phyloP scores from a whole-genome alignment of 2,888 invertebrate genomes.

The Cataglyphis livida region DNA sequence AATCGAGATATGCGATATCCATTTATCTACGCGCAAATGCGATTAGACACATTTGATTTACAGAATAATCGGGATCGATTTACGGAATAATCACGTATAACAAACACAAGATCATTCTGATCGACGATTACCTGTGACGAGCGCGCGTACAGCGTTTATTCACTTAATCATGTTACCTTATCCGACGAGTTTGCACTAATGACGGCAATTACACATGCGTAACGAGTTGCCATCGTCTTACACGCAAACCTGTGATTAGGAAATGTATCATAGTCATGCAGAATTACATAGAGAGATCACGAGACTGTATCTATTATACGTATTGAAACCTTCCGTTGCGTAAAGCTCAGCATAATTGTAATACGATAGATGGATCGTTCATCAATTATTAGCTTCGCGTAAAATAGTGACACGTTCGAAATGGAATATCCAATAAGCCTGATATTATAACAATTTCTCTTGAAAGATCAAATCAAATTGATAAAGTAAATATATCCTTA shows the following conservation, averaged over 20 bases:
- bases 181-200: slow-evolving; percentile 7
- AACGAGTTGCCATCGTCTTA: slow-evolving; percentile 17
- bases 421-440: neutral
- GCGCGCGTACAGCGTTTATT: neutral
- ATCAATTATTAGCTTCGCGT: slow-evolving; percentile 6
- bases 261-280: neutral
- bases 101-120: neutral
- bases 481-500: slow-evolving; percentile 35
- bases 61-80: neutral
- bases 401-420: slow-evolving; percentile 4
- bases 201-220: slow-evolving; percentile 26
- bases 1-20: slow-evolving; percentile 32
- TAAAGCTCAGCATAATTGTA: slow-evolving; percentile 7
- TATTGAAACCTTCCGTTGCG: slow-evolving; percentile 18
- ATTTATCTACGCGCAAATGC: slow-evolving; percentile 40
- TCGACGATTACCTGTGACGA: slow-evolving; percentile 10
- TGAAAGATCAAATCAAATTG: slow-evolving; percentile 24
- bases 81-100: neutral
- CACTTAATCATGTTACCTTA: slow-evolving; percentile 21
- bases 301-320: slow-evolving; percentile 14
- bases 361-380: slow-evolving; percentile 1
- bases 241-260: slow-evolving; percentile 17
- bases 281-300: slow-evolving; percentile 15
- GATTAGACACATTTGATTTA: slow-evolving; percentile 19
- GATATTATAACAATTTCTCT: slow-evolving; percentile 19